phyloP scores from a whole-genome alignment of 2,113 vertebrate genomes.

The Phainopepla nitens region DNA sequence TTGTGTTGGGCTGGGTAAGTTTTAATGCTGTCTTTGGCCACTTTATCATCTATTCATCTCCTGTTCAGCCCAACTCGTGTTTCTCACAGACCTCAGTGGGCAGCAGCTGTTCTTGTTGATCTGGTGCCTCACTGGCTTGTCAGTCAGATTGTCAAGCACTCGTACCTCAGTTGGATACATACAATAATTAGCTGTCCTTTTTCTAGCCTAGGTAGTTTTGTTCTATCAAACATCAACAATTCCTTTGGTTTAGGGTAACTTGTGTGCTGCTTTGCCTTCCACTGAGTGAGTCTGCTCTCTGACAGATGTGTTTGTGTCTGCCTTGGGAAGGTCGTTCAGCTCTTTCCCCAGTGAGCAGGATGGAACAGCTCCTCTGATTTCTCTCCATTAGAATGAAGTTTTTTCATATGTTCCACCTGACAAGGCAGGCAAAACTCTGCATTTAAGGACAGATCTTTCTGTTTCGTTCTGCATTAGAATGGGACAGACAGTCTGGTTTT shows the following conservation, averaged over 20 bases:
- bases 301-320: neutral
- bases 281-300: neutral
- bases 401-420: neutral
- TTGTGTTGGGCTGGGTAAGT: neutral
- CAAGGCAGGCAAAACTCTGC: neutral
- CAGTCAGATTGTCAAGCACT: neutral
- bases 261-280: neutral
- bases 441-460: neutral
- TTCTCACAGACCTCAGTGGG: neutral
- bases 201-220: neutral
- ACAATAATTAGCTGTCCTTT: neutral
- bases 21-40: neutral
- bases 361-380: neutral
- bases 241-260: neutral
- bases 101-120: neutral
- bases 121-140: neutral
- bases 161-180: neutral
- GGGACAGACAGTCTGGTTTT: neutral
- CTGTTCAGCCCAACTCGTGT: neutral
- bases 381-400: neutral
- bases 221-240: neutral
- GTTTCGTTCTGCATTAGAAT: neutral
- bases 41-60: neutral
- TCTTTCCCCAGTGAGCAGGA: rapidly evolving
- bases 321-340: rapidly evolving